Base-by-base conservation (phyloP, 2,797 vertebrate genomes). In the Myotis findleyi region DNA sequence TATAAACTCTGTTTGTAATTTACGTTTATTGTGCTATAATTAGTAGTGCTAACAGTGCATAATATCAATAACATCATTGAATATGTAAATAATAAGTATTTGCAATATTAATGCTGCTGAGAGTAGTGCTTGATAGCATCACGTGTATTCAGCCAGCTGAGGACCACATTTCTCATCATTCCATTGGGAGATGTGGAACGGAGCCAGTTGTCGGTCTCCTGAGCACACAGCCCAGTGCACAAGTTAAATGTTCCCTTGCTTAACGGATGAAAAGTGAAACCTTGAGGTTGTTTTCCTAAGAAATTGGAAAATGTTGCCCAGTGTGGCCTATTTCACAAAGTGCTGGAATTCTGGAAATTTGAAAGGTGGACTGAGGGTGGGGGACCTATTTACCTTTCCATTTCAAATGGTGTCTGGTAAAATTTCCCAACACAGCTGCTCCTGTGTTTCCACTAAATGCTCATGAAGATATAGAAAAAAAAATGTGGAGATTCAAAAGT, bases 71-170 rank as follows among this genome's bases (percentile, higher is more conserved):
- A 98, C 80, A 89, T 95, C 85, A 89, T 98, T 98, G 98, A 97
- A 98, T 97, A 98, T 97, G 97, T 97, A 98, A 98, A 98, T 97
- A 98, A 97, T 97, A 97, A 98, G 97, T 98, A 98, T 97, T 93
- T 93, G 69, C 80, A 95, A 87, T 98, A 97, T 95, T 97, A 97
- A 97, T 95, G 97, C 87, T 88, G 81, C 27, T 81, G 83, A 49
- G 55, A 92, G 84, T 38, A 93, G 82, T 68, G 83, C 75, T 96
- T 97, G 94, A 96, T 88, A 92, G 93, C 81, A 87, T 95, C 90
- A 3, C 62, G 88, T 87, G 90, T 92, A 85, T 94, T 96, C 92
- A 85, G 84, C 91, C 93, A 96, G 73, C 13, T 59, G 73, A 38
- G 1, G 10, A 86, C 79, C 89, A 27, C 96, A 93, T 96, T 98